Conservation (phyloP, 2,797 vertebrate genomes). For the Siniperca scherzeri region DNA sequence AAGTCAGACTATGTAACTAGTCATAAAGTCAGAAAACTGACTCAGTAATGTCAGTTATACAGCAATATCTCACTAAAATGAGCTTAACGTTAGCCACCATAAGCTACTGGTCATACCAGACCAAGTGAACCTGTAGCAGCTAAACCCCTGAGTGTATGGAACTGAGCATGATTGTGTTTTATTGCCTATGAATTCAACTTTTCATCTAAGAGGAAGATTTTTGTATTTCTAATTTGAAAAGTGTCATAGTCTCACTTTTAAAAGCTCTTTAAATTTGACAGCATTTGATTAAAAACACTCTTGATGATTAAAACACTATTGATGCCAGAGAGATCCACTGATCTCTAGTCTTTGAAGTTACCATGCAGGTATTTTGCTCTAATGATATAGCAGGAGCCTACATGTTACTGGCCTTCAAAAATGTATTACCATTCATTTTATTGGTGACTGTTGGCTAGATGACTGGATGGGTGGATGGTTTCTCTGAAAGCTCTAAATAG, state of each 20-base stretch:
- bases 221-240: neutral
- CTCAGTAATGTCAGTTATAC: neutral
- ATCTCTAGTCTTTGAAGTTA: slow-evolving; percentile 8
- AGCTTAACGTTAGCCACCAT: neutral
- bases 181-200: neutral
- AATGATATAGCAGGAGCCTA: neutral
- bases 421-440: neutral
- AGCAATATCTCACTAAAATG: neutral
- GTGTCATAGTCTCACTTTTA: neutral
- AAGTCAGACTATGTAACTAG: neutral
- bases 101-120: neutral
- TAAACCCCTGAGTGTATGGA: neutral
- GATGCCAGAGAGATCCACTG: neutral
- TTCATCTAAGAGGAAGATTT: neutral
- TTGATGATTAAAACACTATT: neutral
- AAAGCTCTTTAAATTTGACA: slow-evolving; percentile 11
- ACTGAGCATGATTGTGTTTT: neutral
- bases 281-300: neutral
- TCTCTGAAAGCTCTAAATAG: neutral
- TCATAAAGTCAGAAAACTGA: neutral
- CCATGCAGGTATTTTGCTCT: slow-evolving; percentile 7
- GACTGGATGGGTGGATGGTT: neutral
- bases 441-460: neutral
- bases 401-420: neutral
- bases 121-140: neutral